These are phyloP conservation scores for Hyla sarda DNA, from an alignment of 2,113 vertebrate genomes.

Conservation along the genomic window DNA sequence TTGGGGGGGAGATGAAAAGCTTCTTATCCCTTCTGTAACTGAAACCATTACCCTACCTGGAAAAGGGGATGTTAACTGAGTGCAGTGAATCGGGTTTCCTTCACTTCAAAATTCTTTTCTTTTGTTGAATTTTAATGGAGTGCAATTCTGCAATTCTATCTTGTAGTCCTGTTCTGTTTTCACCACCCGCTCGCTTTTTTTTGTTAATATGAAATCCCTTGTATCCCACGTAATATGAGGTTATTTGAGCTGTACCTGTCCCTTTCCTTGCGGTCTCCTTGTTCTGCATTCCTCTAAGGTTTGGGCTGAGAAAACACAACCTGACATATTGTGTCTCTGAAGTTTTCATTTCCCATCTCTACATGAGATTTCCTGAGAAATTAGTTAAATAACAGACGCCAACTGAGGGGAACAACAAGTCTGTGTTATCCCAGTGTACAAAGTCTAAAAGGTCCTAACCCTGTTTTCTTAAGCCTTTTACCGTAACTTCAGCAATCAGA, in stretches of 20 bases:
- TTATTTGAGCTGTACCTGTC: slow-evolving; percentile 11
- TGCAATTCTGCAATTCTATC: not conserved
- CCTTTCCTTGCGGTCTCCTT: not conserved
- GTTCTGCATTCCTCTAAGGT: not conserved
- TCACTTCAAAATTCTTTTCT: not conserved
- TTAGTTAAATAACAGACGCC: not conserved
- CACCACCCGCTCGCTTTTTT: not conserved
- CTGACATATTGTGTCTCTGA: not conserved
- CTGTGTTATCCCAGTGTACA: not conserved
- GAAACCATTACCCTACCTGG: not conserved
- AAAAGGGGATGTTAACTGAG: not conserved
- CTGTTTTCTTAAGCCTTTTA: not conserved
- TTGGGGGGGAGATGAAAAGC: not conserved
- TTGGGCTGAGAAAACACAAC: slow-evolving; percentile 7
- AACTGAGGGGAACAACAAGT: not conserved
- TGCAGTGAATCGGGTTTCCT: not conserved
- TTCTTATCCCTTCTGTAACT: not conserved
- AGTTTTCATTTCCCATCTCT: not conserved
- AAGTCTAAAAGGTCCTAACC: not conserved
- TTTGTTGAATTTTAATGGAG: not conserved
- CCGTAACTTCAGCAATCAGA: no score
- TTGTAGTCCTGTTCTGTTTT: not conserved
- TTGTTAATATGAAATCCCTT: not conserved
- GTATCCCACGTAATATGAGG: not conserved
- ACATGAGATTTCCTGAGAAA: slow-evolving; percentile 4